Evolutionary conservation across 1,140 invertebrate species (phyloP).

Genomic region (Drosophila lacertosa): DNA sequence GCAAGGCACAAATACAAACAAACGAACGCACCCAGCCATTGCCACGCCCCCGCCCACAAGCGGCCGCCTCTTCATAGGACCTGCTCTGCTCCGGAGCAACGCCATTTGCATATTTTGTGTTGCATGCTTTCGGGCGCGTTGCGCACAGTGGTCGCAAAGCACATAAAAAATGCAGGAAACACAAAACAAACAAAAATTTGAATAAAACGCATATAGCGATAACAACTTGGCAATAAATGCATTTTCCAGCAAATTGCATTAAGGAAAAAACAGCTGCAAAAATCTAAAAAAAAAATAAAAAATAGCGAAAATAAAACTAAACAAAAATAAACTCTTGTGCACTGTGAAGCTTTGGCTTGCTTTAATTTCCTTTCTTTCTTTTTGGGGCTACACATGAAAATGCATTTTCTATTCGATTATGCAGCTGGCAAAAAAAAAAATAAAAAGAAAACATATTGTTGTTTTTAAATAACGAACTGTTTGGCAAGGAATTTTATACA

Average conservation of each 20-base stretch:
- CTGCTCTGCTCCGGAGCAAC: background rate
- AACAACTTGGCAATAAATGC: background rate
- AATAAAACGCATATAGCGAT: constrained; percentile 23
- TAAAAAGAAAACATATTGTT: too few species aligned
- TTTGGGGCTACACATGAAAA: too few species aligned
- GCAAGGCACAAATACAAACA: background rate
- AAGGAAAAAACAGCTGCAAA: background rate
- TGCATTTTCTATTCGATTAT: too few species aligned
- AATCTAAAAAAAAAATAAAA: background rate
- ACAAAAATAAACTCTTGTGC: background rate
- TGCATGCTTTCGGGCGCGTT: constrained; percentile 65
- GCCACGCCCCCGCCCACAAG: background rate
- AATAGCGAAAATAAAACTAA: background rate
- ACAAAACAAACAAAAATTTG: constrained; percentile 25
- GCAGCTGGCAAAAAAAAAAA: too few species aligned
- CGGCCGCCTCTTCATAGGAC: background rate
- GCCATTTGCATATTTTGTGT: constrained; percentile 54
- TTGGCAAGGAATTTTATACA: too few species aligned
- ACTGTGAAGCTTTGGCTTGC: too few species aligned
- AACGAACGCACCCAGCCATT: constrained; percentile 5
- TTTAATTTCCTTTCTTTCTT: too few species aligned
- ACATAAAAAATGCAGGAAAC: constrained; percentile 28
- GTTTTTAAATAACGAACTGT: too few species aligned
- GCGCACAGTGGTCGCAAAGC: constrained; percentile 49
- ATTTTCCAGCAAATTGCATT: background rate